These are phyloP conservation scores for Muscicapa striata DNA, from an alignment of 2,797 vertebrate species.

Conservation along the genomic window DNA sequence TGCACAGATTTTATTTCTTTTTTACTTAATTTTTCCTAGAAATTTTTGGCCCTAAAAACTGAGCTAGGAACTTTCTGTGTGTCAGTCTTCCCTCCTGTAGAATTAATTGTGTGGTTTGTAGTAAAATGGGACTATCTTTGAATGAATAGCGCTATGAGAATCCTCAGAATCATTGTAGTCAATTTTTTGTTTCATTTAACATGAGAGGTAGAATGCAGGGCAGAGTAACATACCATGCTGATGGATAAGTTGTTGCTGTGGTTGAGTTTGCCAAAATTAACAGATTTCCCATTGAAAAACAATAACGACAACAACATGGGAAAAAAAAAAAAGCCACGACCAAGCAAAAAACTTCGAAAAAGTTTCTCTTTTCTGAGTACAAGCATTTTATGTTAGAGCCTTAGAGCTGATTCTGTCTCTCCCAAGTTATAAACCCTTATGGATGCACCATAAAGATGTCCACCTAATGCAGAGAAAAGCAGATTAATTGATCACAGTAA, in stretches of 20 bases:
- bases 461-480: slow-evolving; percentile 57
- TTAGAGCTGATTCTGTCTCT: slow-evolving; percentile 51
- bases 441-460: slow-evolving; percentile 59
- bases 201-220: background rate
- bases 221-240: background rate
- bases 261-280: background rate
- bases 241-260: background rate
- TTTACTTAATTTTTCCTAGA: background rate
- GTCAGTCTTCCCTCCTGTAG: background rate
- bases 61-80: background rate
- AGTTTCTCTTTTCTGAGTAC: slow-evolving; percentile 46
- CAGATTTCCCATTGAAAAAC: background rate
- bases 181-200: slow-evolving; percentile 20
- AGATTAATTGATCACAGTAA: slow-evolving; percentile 68
- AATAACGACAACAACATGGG: background rate
- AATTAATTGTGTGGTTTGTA: background rate
- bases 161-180: background rate
- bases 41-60: background rate
- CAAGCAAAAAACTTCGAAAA: slow-evolving; percentile 13
- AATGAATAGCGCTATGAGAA: background rate
- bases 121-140: background rate
- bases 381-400: slow-evolving; percentile 49
- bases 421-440: slow-evolving; percentile 67
- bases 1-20: background rate
- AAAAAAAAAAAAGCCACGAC: background rate